Base-by-base conservation (phyloP, 2,888 invertebrate genomes). In the Agrochola litura region DNA sequence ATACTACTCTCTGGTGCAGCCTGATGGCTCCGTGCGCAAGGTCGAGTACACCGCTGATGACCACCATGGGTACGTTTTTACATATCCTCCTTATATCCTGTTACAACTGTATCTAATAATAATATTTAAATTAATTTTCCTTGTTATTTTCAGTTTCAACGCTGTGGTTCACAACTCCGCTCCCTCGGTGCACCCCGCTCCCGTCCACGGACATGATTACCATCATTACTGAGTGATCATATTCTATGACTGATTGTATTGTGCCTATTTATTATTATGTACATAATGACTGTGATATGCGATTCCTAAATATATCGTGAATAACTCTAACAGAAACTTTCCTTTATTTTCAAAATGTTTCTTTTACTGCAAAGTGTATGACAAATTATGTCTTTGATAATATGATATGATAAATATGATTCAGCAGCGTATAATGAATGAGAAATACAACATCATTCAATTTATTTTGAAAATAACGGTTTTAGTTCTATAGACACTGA, bases 1-100 rank as follows among this genome's bases (percentile, higher is more conserved):
- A 66, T 97, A 96, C 91, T 97, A 97, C 93, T 96, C 96, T 37
- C 93, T 97, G 63, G 94, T 94, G 82, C 96, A 96, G 86, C 94
- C 96, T 65, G 69, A 69, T 9, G 69, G 69, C 43, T 69, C 69
- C 87, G 91, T 96, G 69, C 95, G 97, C 89, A 96, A 96, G 77
- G 97, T 97, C 61, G 96, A 97, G 86, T 97, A 94, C 90, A 90
- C 92, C 85, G 92, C 94, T 76, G 97, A 97, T 60, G 86, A 63
- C 68, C 89, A 89, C 77, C 58, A 78, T 22, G 89, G 95, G 89
- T 60, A 60, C 9, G 60, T 37, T 56, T 12, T 56, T 46, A 46
- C 46, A 46, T 14, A 46, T 46, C 46, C 14, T 46, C 0, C 5
- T 46, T 46, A 46, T 46, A 46, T 46, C 12, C 46, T 46, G 46